Percentiles rank a stretch among this genome's conserved stretches.
Evolutionary conservation across 64 coral and sea anemone species (phyloP).

Genomic region (Montipora foliosa): DNA sequence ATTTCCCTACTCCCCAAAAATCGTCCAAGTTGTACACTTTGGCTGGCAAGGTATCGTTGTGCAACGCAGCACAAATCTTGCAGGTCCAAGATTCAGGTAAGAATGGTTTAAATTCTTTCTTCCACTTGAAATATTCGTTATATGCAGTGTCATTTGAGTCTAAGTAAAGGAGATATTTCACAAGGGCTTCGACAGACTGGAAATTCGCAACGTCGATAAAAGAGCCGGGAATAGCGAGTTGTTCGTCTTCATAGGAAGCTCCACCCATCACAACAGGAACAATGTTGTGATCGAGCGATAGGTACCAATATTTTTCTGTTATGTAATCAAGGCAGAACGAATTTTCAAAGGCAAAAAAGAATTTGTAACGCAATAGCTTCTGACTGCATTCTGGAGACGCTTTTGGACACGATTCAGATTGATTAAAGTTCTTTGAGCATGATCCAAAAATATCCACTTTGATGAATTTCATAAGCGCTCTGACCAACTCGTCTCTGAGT

Average conservation of each 20-base stretch:
- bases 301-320: conserved; percentile 83
- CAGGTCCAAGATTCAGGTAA: conserved; percentile 62
- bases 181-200: conserved; percentile 37
- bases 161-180: conserved; percentile 55
- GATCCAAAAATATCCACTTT: conserved; percentile 62
- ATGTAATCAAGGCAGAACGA: conserved; percentile 70
- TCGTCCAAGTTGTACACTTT: conserved; percentile 50
- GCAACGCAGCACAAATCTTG: conserved; percentile 53
- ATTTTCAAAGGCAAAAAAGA: conserved; percentile 75
- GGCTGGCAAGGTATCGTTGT: conserved; percentile 48
- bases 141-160: conserved; percentile 73
- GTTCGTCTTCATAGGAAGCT: conserved; percentile 39
- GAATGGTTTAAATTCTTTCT: conserved; percentile 33
- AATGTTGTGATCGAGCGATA: conserved; percentile 25
- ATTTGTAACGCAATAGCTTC: conserved; percentile 61
- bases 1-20: conserved; percentile 48
- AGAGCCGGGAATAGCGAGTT: conserved; percentile 70
- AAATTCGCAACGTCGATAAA: conserved; percentile 77
- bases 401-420: conserved; percentile 28
- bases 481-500: conserved; percentile 59
- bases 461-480: conserved; percentile 60
- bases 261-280: conserved; percentile 77
- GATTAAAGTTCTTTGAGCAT: conserved; percentile 48
- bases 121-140: conserved; percentile 80
- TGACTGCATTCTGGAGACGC: conserved; percentile 24